These are phyloP conservation scores for Dyspetes luteomarginatus DNA, from an alignment of 2,888 invertebrate species.

Conservation along the genomic window DNA sequence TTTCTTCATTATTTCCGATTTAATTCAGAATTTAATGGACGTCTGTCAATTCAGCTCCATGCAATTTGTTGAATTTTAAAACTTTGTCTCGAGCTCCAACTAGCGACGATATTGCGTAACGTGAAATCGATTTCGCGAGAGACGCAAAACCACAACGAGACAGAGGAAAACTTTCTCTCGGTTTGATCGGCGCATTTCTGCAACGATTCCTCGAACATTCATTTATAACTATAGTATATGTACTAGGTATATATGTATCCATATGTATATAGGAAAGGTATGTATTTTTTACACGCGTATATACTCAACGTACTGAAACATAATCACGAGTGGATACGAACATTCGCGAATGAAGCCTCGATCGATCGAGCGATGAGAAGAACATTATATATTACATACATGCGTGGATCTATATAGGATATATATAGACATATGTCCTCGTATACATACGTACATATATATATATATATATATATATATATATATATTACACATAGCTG, in stretches of 20 bases:
- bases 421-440: background rate
- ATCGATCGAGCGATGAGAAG: slow-evolving; percentile 17
- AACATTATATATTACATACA: background rate
- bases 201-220: slow-evolving; percentile 35
- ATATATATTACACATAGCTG: no score
- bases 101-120: slow-evolving; percentile 53
- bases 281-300: background rate
- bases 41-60: background rate
- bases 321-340: slow-evolving; percentile 25
- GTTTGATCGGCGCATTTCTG: slow-evolving; percentile 43
- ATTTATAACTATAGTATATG: slow-evolving; percentile 1
- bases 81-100: slow-evolving; percentile 26
- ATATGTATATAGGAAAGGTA: slow-evolving; percentile 6
- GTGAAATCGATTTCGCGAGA: slow-evolving; percentile 59
- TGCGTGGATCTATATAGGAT: background rate
- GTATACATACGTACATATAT: background rate
- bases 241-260: background rate
- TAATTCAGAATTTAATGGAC: background rate
- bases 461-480: background rate
- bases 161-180: slow-evolving; percentile 59
- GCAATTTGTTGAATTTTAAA: slow-evolving; percentile 21
- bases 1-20: no score
- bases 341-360: slow-evolving; percentile 26
- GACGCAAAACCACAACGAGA: slow-evolving; percentile 44
- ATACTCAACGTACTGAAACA: slow-evolving; percentile 9